A percentile compares a stretch with the other conserved stretches of the same genome.
These are phyloP conservation scores for Drepanosiphum platanoidis DNA, from an alignment of 2,888 invertebrate genomes.

Conservation along the genomic window DNA sequence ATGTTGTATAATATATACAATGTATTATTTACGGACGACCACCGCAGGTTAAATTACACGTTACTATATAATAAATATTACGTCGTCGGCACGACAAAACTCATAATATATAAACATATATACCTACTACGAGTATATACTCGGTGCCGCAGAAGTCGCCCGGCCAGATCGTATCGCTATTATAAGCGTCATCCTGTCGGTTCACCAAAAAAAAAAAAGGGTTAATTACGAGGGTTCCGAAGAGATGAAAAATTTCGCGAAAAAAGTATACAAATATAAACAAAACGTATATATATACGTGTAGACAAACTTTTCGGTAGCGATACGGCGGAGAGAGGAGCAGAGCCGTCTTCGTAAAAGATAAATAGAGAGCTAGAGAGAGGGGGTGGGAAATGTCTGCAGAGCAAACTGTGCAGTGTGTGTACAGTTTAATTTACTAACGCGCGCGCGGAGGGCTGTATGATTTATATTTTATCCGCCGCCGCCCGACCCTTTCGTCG, in stretches of 20 bases:
- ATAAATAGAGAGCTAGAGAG: neutral
- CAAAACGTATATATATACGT: no score
- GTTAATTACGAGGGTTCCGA: conserved; percentile 28
- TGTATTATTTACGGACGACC: no score
- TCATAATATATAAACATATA: no score
- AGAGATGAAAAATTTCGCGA: neutral
- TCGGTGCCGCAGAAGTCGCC: neutral
- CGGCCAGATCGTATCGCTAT: neutral
- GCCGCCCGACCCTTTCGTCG: conserved; percentile 39
- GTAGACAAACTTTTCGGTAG: conserved; percentile 24
- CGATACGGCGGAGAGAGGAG: neutral
- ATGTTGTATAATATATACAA: no score
- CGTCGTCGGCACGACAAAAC: no score
- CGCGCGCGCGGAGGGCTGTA: neutral
- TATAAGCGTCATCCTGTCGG: neutral
- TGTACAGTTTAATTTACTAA: conserved; percentile 53
- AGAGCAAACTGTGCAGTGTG: neutral
- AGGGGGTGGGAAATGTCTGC: neutral
- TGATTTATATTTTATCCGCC: conserved; percentile 45
- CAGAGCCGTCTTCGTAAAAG: neutral
- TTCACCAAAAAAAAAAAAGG: neutral
- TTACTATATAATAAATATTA: no score
- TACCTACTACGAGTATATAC: neutral
- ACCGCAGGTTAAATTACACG: no score
- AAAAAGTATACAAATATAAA: conserved; percentile 17